A percentile compares a stretch with the other conserved stretches of the same genome.
These are phyloP conservation scores for Leptinotarsa tumamoca DNA, from an alignment of 2,888 invertebrate species.

Conservation along the genomic window DNA sequence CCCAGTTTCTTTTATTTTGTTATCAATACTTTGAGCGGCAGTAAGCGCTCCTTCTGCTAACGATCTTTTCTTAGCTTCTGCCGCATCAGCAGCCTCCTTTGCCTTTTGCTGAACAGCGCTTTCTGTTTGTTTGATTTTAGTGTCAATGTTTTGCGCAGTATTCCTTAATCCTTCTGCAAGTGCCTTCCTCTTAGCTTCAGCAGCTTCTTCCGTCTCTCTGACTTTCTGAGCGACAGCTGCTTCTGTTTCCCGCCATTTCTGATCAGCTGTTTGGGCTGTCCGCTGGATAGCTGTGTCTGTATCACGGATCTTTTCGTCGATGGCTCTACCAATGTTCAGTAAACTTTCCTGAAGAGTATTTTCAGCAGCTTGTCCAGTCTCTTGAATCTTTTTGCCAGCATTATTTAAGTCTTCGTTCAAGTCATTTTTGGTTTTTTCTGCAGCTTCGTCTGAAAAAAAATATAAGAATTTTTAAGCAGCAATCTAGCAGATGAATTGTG, in stretches of 20 bases:
- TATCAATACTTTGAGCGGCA: constrained; percentile 63
- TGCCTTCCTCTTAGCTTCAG: constrained; percentile 68
- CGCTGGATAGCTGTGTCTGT: constrained; percentile 32
- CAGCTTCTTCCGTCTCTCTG: constrained; percentile 49
- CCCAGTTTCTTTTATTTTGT: constrained; percentile 73
- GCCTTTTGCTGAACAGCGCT: neutral
- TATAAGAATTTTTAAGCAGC: too few species aligned
- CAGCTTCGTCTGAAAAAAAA: constrained; percentile 41
- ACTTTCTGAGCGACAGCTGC: constrained; percentile 48
- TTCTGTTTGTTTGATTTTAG: constrained; percentile 52
- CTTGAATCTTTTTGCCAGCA: constrained; percentile 35
- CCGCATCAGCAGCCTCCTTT: constrained; percentile 22
- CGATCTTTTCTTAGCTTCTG: constrained; percentile 33
- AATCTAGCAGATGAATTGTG: too few species aligned
- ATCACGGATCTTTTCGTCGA: constrained; percentile 41
- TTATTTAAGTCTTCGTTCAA: constrained; percentile 47
- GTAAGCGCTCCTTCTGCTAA: constrained; percentile 34
- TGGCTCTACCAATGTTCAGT: constrained; percentile 32
- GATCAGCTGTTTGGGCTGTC: constrained; percentile 44
- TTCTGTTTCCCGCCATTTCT: constrained; percentile 47
- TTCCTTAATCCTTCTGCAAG: constrained; percentile 59
- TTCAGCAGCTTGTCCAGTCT: constrained; percentile 35
- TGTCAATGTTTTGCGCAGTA: constrained; percentile 62
- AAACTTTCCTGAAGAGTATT: constrained; percentile 30
- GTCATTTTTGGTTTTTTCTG: constrained; percentile 46